A percentile compares a stretch with the other conserved stretches of the same genome.
Conservation (phyloP, 2,797 vertebrate genomes). For the Spizella passerina region DNA sequence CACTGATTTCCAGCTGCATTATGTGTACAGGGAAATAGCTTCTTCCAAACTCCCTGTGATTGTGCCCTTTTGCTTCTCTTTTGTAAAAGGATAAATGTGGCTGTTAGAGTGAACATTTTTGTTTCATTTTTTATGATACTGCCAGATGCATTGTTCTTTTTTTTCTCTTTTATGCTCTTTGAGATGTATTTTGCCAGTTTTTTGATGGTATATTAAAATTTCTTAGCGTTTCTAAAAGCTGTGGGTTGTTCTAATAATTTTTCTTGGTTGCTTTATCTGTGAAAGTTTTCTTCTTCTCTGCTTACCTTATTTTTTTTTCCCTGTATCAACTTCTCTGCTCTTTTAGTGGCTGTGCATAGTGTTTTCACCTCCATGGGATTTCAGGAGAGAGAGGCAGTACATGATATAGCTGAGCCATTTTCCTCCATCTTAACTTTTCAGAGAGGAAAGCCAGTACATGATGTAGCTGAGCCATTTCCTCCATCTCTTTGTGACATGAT, state of each 20-base stretch:
- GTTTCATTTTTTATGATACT: neutral
- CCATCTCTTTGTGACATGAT: neutral
- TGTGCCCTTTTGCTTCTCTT: neutral
- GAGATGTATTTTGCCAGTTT: neutral
- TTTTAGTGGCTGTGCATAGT: neutral
- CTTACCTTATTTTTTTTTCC: neutral
- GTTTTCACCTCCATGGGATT: neutral
- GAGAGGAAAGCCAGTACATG: too few relatives aligned
- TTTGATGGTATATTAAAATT: neutral
- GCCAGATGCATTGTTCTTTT: neutral
- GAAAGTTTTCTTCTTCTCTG: neutral
- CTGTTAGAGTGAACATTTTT: neutral
- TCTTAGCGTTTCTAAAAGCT: neutral
- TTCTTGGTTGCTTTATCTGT: neutral
- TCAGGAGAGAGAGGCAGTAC: neutral
- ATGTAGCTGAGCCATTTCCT: neutral
- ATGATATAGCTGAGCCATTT: neutral
- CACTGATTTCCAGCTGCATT: neutral
- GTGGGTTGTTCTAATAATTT: rapidly evolving
- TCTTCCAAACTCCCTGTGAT: neutral
- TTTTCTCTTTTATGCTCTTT: neutral
- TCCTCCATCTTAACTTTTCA: too few relatives aligned
- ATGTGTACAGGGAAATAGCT: neutral
- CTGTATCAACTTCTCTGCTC: neutral
- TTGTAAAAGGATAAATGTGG: neutral